These are phyloP conservation scores for Spinus pinus DNA, from an alignment of 2,797 vertebrate species.

Conservation along the genomic window DNA sequence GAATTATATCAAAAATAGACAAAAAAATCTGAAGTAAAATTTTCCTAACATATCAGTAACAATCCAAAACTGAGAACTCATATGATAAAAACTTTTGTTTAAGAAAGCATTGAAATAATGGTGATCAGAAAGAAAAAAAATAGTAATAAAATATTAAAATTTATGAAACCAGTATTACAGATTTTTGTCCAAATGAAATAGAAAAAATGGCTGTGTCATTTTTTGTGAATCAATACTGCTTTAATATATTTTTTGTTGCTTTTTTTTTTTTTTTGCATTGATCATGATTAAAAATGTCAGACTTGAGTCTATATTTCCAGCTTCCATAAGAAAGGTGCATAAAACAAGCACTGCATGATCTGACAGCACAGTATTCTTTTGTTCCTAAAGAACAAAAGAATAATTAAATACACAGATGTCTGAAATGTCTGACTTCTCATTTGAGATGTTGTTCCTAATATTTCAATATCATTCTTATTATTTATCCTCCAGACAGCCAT, in stretches of 20 bases:
- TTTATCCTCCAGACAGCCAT: background rate
- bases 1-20: background rate
- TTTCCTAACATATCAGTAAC: background rate
- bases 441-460: constrained; percentile 40
- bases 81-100: background rate
- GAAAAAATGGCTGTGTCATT: background rate
- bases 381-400: constrained; percentile 65
- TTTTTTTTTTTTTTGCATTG: background rate
- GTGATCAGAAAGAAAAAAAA: background rate
- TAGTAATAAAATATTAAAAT: background rate
- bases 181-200: background rate
- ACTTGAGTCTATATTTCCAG: constrained; percentile 17
- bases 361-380: constrained; percentile 36
- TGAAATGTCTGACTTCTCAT: constrained; percentile 12
- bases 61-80: background rate
- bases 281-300: constrained; percentile 29
- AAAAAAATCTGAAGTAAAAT: background rate
- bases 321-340: background rate
- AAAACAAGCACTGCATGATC: background rate
- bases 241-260: background rate
- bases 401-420: constrained; percentile 33
- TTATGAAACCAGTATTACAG: background rate
- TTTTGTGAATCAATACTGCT: background rate
- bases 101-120: background rate
- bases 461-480: constrained; percentile 6